Evolutionary conservation across 1,140 invertebrate species (phyloP), one percentile per base, ranked within the genome.

Genomic region (Heliconius himera): DNA sequence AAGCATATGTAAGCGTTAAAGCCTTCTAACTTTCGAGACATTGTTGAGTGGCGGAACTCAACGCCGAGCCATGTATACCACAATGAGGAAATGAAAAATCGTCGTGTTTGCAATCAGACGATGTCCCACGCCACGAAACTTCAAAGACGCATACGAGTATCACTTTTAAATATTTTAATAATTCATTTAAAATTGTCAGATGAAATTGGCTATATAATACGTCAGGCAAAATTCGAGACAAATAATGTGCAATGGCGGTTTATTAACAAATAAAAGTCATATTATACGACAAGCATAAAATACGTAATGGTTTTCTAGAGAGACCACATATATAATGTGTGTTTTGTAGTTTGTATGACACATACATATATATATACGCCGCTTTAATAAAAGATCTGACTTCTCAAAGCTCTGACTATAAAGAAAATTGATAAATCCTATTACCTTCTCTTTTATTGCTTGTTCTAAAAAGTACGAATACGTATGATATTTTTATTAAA

Each of bases 281-380:
- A 66, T 66, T 60, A 66, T 29, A 66, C 60, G 60, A 66, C 60
- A 26, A 26, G 22, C 60, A 66, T 66, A 66, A 66, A 66, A 66
- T 22, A 66, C 22, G 60, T 66, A 26, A 29, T 66, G 26, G 26
- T 66, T 66, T 29, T 29, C 26, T 29, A 29, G 60, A 66, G 60
- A 66, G 26, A 66, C 60, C 16, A 46, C 41, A 46, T 66, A 26
- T 26, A 26, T 66, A 29, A 66, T 29, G 26, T 66, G 13, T 29
- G 26, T 66, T 26, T 26, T 9, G 13, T 26, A 66, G 60, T 66
- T 26, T 66, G 22, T 66, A 56, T 22, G 54, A 22, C n/a, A 56
- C n/a, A 56, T 11, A 56, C n/a, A 56, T 22, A 56, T 22, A 18
- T 20, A 16, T 20, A 11, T 56, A 56, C 20, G 11, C 9, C 54